These are phyloP conservation scores for Puma concolor DNA, from an alignment of 2,113 vertebrate species.

Conservation along the genomic window DNA sequence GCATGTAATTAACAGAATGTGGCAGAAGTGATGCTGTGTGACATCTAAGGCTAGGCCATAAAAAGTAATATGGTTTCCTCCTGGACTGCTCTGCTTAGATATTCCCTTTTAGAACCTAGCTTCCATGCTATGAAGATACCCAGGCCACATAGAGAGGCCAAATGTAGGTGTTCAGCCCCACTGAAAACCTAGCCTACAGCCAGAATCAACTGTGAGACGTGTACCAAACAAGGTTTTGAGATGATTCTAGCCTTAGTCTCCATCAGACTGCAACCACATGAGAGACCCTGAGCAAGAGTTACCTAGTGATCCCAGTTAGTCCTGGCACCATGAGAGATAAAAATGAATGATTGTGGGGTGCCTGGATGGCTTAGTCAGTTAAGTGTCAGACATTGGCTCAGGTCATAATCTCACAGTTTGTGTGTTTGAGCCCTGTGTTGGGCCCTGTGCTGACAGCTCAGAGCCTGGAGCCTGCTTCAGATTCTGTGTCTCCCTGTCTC, in stretches of 20 bases:
- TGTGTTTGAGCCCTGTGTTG: too few relatives aligned
- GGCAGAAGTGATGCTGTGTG: not conserved
- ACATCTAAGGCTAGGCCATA: not conserved
- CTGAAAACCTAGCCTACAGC: not conserved
- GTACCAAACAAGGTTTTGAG: not conserved
- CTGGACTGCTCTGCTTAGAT: not conserved
- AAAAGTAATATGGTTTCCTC: not conserved
- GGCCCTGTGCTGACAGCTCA: too few relatives aligned
- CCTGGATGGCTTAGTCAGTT: too few relatives aligned
- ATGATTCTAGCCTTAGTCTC: not conserved
- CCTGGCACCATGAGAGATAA: not conserved
- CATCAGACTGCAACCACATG: not conserved
- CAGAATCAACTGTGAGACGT: not conserved
- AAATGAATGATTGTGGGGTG: not conserved
- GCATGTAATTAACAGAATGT: constrained; percentile 9
- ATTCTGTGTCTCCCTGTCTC: too few relatives aligned
- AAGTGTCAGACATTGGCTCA: too few relatives aligned
- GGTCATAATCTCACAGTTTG: too few relatives aligned
- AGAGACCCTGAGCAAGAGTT: not conserved
- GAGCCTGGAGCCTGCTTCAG: too few relatives aligned
- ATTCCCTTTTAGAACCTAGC: not conserved
- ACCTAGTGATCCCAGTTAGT: not conserved
- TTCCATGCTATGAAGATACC: not conserved
- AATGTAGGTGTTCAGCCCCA: not conserved
- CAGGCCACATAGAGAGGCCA: not conserved